These are phyloP conservation scores for Trichonephila inaurata DNA, from an alignment of 1,140 invertebrate genomes.

Conservation along the genomic window DNA sequence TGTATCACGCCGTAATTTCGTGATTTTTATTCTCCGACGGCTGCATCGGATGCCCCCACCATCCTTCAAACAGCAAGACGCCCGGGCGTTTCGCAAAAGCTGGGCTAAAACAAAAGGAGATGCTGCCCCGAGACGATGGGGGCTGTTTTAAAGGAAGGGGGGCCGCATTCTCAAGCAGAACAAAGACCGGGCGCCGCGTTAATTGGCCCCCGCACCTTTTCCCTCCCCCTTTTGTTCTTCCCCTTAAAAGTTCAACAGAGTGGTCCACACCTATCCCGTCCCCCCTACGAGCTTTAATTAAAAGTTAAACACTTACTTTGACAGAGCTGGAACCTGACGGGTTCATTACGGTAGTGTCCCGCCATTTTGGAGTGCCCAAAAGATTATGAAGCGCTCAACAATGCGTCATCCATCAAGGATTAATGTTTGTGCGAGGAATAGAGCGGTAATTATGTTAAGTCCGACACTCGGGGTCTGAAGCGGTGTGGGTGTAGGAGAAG, in stretches of 20 bases:
- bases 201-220: slow-evolving; percentile 58
- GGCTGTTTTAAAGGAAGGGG: background rate
- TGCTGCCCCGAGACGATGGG: background rate
- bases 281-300: slow-evolving; percentile 68
- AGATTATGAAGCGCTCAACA: slow-evolving; percentile 75
- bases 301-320: slow-evolving; percentile 76
- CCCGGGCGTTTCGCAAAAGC: slow-evolving; percentile 39
- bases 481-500: background rate
- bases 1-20: background rate
- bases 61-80: slow-evolving; percentile 71
- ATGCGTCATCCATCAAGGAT: slow-evolving; percentile 73
- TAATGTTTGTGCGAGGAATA: slow-evolving; percentile 73
- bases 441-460: slow-evolving; percentile 75
- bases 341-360: slow-evolving; percentile 52
- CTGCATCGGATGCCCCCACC: slow-evolving; percentile 50
- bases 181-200: slow-evolving; percentile 66
- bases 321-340: slow-evolving; percentile 67
- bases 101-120: slow-evolving; percentile 61
- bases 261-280: background rate
- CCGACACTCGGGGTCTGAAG: slow-evolving; percentile 20
- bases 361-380: slow-evolving; percentile 64
- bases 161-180: background rate
- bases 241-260: slow-evolving; percentile 72
- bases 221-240: slow-evolving; percentile 51
- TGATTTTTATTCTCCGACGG: slow-evolving; percentile 45